These are phyloP conservation scores for Melieria omissa DNA, from an alignment of 2,888 invertebrate species.

Conservation along the genomic window DNA sequence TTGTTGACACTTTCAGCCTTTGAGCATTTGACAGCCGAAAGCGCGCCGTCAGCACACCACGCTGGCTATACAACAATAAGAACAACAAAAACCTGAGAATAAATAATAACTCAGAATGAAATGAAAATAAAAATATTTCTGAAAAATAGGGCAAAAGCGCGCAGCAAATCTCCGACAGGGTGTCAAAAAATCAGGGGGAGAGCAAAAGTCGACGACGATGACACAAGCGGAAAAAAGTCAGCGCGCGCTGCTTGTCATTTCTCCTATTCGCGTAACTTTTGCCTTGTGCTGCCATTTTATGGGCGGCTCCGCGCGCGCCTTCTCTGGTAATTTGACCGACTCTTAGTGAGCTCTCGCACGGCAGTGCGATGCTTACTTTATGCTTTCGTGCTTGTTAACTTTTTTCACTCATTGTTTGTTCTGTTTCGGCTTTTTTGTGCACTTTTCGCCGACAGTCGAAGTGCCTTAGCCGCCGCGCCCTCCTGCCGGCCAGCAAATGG, in stretches of 20 bases:
- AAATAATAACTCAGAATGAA: not conserved
- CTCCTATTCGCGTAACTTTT: not conserved
- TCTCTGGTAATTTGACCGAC: too few species aligned
- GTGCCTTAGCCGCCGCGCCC: too few species aligned
- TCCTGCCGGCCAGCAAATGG: not conserved
- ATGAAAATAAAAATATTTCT: not conserved
- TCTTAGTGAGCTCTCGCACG: too few species aligned
- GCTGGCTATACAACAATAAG: not conserved
- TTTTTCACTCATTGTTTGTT: too few species aligned
- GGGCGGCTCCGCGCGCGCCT: not conserved
- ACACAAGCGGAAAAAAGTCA: not conserved
- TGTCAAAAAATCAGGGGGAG: not conserved
- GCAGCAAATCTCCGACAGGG: not conserved
- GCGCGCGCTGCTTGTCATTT: not conserved
- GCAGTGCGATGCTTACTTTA: too few species aligned
- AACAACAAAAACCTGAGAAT: not conserved
- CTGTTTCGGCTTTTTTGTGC: too few species aligned
- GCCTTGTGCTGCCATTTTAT: not conserved
- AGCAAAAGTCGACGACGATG: not conserved
- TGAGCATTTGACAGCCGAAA: conserved; percentile 24
- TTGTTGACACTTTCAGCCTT: conserved; percentile 20
- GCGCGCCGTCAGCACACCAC: conserved; percentile 1
- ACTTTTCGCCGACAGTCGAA: too few species aligned
- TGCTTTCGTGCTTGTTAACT: too few species aligned
- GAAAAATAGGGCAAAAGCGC: too few species aligned